Conservation (phyloP, 2,797 vertebrate genomes). For the Protonibea diacanthus region DNA sequence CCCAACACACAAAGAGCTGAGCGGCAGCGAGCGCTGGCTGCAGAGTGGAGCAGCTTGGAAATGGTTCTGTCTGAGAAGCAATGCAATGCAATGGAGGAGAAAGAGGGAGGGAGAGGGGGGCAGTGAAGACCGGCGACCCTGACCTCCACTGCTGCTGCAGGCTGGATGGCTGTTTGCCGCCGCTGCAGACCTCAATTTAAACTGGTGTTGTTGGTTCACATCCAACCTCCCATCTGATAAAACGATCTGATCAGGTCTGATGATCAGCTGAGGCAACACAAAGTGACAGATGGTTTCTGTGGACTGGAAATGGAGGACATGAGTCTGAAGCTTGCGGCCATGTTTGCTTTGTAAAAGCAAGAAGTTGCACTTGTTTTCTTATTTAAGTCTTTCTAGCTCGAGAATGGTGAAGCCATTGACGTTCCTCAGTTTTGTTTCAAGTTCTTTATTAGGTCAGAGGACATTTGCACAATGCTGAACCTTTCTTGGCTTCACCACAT, state of each 20-base stretch:
- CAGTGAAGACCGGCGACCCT: constrained; percentile 35
- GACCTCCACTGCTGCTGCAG: constrained; percentile 45
- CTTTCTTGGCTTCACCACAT: neutral
- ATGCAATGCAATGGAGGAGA: constrained; percentile 11
- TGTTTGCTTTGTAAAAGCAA: neutral
- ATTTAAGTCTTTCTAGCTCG: neutral
- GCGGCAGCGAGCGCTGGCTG: constrained; percentile 35
- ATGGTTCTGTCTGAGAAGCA: constrained; percentile 50
- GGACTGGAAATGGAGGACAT: neutral
- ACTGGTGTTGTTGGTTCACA: neutral
- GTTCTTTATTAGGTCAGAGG: too few species aligned
- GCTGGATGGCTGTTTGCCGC: constrained; percentile 15
- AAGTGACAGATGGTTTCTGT: neutral
- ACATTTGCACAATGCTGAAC: neutral
- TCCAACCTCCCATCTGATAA: neutral
- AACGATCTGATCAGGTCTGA: neutral
- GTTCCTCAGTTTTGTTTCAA: neutral
- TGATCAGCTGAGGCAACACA: neutral
- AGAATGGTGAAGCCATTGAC: neutral
- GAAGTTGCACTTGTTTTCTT: neutral
- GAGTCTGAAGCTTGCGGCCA: neutral
- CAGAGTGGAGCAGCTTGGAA: constrained; percentile 60
- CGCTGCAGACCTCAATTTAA: constrained; percentile 33
- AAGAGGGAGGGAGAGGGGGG: neutral
- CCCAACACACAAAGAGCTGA: constrained; percentile 66